Evolutionary conservation across 2,797 vertebrate species (phyloP).

Genomic region (Alectoris magna): DNA sequence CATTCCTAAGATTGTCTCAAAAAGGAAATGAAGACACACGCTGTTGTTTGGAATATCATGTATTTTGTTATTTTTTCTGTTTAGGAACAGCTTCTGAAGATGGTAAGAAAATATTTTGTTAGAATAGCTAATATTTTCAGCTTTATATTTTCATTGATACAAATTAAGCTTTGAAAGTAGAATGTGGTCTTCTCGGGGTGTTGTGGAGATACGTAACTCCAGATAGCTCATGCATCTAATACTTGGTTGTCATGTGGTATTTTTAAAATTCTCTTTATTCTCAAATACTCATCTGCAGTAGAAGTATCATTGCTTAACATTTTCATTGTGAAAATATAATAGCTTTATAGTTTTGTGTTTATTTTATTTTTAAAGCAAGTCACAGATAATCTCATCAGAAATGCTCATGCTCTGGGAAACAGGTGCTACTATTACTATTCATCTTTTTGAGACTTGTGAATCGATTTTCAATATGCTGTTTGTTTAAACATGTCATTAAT

Average conservation of each 20-base stretch:
- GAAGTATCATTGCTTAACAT: slow-evolving; percentile 62
- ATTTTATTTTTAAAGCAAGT: neutral
- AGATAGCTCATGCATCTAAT: slow-evolving; percentile 56
- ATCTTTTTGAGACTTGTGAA: neutral
- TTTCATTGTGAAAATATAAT: slow-evolving; percentile 16
- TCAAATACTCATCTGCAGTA: slow-evolving; percentile 55
- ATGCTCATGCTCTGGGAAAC: slow-evolving; percentile 59
- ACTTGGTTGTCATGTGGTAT: slow-evolving; percentile 37
- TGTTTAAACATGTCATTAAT: slow-evolving; percentile 10
- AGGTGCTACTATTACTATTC: slow-evolving; percentile 56
- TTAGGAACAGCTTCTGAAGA: slow-evolving; percentile 89
- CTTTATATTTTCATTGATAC: slow-evolving; percentile 65
- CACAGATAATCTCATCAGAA: slow-evolving; percentile 6
- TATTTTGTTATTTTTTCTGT: slow-evolving; percentile 81
- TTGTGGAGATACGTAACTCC: slow-evolving; percentile 40
- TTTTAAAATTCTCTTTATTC: slow-evolving; percentile 49
- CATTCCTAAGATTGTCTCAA: neutral
- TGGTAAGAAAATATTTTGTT: slow-evolving; percentile 85
- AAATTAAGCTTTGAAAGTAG: slow-evolving; percentile 44
- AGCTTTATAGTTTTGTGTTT: slow-evolving; percentile 27
- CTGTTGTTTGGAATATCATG: slow-evolving; percentile 77
- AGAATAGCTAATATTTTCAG: slow-evolving; percentile 63
- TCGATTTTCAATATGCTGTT: neutral
- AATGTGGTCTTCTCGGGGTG: slow-evolving; percentile 43
- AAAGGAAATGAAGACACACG: neutral